Evolutionary conservation across 2,888 invertebrate genomes (phyloP), one percentile per base, ranked within the genome.

Genomic region (Xanthostigma xanthostigma): DNA sequence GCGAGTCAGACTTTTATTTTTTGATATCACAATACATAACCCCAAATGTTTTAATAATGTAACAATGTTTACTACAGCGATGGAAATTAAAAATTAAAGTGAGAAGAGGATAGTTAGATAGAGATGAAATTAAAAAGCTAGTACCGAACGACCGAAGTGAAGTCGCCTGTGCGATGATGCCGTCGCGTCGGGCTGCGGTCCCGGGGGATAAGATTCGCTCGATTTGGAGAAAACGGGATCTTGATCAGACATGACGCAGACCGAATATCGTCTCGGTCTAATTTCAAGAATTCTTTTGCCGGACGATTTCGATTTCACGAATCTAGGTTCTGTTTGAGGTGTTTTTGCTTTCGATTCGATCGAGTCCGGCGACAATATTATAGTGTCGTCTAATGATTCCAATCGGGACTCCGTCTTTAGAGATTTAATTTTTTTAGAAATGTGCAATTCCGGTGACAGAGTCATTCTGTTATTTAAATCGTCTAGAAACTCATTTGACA

Each of bases 91-190:
- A 27, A 27, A 27, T 6, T 27, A 27, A n/a, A 27, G 27, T 6
- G 27, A 27, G 27, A 27, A 27, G 27, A 27, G 27, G 27, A 27
- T 27, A 27, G 27, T 27, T 27, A 27, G 27, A 27, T 6, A 27
- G 27, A 43, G 17, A 43, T 43, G 43, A 17, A 43, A 33, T 43
- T 33, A 27, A 27, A 9, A 45, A 45, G 41, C 41, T 46, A 46
- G 46, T 46, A 46, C 46, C 46, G 36, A 35, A 17, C 41, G 40
- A 41, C 41, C 14, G 46, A 36, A 35, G 14, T 41, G 34, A 17
- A 33, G 46, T 34, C 34, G 39, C 46, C 35, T 27, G 41, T 41
- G 41, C 41, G 41, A 46, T 35, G 34, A 11, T 13, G 36, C 10
- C 35, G 40, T 33, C 17, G 35, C 46, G 34, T 41, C 35, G 40